These are phyloP conservation scores for Lophotriccus pileatus DNA, from an alignment of 2,797 vertebrate genomes.

Conservation along the genomic window DNA sequence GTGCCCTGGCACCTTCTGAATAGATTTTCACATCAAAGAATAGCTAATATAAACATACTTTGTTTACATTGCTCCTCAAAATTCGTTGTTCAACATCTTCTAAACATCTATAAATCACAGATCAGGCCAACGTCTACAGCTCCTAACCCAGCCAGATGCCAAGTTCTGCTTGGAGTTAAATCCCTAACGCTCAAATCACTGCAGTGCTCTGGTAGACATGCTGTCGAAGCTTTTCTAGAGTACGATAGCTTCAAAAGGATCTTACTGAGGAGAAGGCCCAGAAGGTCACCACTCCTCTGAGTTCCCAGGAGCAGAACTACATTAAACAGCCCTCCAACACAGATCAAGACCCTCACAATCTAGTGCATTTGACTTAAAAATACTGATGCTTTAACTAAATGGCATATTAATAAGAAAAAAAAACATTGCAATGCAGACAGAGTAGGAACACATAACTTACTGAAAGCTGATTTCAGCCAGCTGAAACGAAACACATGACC, in stretches of 20 bases:
- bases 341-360: neutral
- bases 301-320: neutral
- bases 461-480: neutral
- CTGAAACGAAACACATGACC: neutral
- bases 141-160: neutral
- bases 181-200: neutral
- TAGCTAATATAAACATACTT: neutral
- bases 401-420: accelerated
- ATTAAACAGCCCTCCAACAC: neutral
- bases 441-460: neutral
- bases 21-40: conserved; percentile 4
- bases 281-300: neutral
- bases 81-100: neutral
- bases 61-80: neutral
- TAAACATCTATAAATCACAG: neutral
- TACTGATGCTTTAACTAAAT: neutral
- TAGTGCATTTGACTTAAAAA: neutral
- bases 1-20: conserved; percentile 4
- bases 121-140: neutral
- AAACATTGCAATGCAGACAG: neutral
- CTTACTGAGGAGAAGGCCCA: neutral
- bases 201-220: accelerated
- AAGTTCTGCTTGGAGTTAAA: neutral
- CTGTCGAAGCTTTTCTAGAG: neutral
- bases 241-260: neutral